Base-by-base conservation (phyloP, 2,888 invertebrate species). In the Rhagonycha fulva region DNA sequence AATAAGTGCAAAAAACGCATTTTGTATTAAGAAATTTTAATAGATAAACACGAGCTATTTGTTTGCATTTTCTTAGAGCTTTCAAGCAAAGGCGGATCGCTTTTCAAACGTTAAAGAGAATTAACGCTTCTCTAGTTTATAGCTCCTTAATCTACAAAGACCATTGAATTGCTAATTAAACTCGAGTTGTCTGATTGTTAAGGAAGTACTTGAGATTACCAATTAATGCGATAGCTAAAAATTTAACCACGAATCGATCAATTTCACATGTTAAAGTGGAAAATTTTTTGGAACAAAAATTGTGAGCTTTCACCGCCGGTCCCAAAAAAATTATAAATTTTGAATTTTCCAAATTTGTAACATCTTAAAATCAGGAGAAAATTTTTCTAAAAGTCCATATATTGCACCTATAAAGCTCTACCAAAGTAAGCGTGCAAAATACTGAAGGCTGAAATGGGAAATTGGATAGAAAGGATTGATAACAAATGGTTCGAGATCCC, bases 131-230 rank as follows among this genome's bases (percentile, higher is more conserved):
- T 62, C 30, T 76, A 72, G 76, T 76, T 76, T 76, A 76, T 76
- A 72, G 47, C 72, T 76, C 68, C 72, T 72, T 76, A 76, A 76
- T 76, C 67, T 72, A 63, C 69, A 76, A 71, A 76, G 76, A 67
- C 72, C 76, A 68, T 76, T 70, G 76, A 76, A 76, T 71, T 76
- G 76, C 72, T 76, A 76, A 76, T 76, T 76, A 76, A 76, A 76
- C 69, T 72, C 66, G 24, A 72, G 72, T 68, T 68, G 62, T 68
- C 60, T 62, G 63, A 70, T 74, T 70, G 19, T 74, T 61, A 74
- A 26, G 47, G 47, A 74, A 70, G 30, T 63, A 67, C 47, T 66
- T 62, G 26, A 70, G 23, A 69, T 70, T 74, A 61, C 70, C 70
- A 67, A 63, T 63, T n/a, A 63, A 63, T 24, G 19, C 23, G 24